Evolutionary conservation across 1,140 invertebrate genomes (phyloP), one percentile per base, ranked within the genome.

Genomic region (Rhopalosiphum padi): DNA sequence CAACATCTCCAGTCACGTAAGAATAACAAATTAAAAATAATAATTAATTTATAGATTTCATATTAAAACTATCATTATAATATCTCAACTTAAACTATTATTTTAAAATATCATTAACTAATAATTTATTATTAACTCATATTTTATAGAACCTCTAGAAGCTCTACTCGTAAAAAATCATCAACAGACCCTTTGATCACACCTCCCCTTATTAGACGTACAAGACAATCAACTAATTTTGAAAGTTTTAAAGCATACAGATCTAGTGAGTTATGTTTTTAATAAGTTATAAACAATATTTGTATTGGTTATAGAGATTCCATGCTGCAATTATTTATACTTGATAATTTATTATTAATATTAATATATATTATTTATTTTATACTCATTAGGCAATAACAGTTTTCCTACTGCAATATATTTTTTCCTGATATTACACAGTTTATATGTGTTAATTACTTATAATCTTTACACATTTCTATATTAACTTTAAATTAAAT

Each of bases 171-270:
- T 15, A 93, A 93, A 2, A 93, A 93, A 85, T 53, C 77, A 51
- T 85, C 91, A 22, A 51, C 82, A 18, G 82, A 85, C 5, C 8
- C 35, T 85, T 37, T 43, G 41, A 41, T 9, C 35, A 92, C 82
- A 30, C 48, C 91, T 55, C 82, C 91, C 37, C 22, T 53, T 83
- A 18, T 41, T 51, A 85, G 91, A 55, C 91, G 77, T 83, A 90
- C 93, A 82, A 90, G 90, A 41, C 94, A 96, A 90, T 95, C 95
- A 9, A 96, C 94, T 77, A 94, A 94, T 93, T 95, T 95, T 82
- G 96, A 96, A 89, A 96, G 96, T 94, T 97, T 97, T 94, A 95
- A 96, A 94, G 95, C 96, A 8, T 97, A 97, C 93, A 95, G 96
- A 91, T 95, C 94, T 93, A 95, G 95, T 91, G 95, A 95, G 95